Conservation (phyloP, 2,113 vertebrate species). For the Thamnaconus septentrionalis region DNA sequence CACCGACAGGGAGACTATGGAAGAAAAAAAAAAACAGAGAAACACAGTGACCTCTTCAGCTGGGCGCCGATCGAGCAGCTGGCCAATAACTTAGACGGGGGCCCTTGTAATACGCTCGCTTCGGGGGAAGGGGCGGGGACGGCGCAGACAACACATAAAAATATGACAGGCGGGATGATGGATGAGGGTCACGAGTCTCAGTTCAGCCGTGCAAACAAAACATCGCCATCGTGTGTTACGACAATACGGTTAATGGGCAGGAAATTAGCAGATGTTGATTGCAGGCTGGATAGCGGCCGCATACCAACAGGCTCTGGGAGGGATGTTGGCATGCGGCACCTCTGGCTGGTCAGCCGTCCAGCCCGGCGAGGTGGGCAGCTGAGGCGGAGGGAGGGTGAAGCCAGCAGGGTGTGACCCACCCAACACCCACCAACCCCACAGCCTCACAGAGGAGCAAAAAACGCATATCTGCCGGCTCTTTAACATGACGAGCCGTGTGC, state of each 20-base stretch:
- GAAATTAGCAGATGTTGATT: slow-evolving; percentile 85
- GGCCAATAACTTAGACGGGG: slow-evolving; percentile 86
- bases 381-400: too few relatives aligned
- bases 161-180: slow-evolving; percentile 85
- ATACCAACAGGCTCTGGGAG: slow-evolving; percentile 70
- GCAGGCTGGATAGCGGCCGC: slow-evolving; percentile 64
- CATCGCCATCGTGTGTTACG: slow-evolving; percentile 81
- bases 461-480: too few relatives aligned
- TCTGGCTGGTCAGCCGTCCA: not conserved
- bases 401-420: too few relatives aligned
- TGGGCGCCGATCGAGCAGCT: slow-evolving; percentile 82
- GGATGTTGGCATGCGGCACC: slow-evolving; percentile 26
- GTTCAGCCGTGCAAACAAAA: slow-evolving; percentile 86
- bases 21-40: slow-evolving; percentile 51
- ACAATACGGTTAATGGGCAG: slow-evolving; percentile 78
- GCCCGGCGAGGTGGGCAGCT: too few relatives aligned
- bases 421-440: too few relatives aligned
- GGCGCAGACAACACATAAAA: slow-evolving; percentile 82
- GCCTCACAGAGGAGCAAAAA: too few relatives aligned
- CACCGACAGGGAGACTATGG: slow-evolving; percentile 77
- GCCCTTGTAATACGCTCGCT: slow-evolving; percentile 79
- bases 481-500: slow-evolving; percentile 10
- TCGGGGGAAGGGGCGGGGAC: slow-evolving; percentile 71
- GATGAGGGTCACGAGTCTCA: slow-evolving; percentile 85
- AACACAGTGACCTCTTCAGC: slow-evolving; percentile 85